Conservation (phyloP, 2,888 invertebrate species). For the Epirrita christyi region DNA sequence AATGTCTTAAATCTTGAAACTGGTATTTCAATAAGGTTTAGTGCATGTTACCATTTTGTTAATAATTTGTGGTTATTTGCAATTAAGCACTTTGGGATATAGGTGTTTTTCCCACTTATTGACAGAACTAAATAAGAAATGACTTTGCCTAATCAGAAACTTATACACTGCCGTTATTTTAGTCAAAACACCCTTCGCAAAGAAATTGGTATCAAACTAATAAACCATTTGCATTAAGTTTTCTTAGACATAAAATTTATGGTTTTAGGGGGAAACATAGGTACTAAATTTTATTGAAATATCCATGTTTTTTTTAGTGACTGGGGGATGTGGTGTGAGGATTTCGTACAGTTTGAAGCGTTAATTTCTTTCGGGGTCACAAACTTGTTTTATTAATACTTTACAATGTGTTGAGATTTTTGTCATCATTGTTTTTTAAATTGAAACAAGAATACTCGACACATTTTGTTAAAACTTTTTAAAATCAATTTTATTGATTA, state of each 20-base stretch:
- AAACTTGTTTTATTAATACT: slow-evolving; percentile 18
- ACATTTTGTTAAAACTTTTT: slow-evolving; percentile 25
- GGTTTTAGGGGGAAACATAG: not conserved
- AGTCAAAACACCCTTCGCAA: too few species aligned
- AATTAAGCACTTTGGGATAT: too few species aligned
- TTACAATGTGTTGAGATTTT: slow-evolving; percentile 24
- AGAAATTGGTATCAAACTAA: too few species aligned
- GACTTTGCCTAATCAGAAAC: too few species aligned
- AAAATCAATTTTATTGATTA: slow-evolving; percentile 34
- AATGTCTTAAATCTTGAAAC: slow-evolving; percentile 33
- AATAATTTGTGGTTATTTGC: slow-evolving; percentile 1
- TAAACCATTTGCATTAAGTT: too few species aligned
- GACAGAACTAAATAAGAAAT: too few species aligned
- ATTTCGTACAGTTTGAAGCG: slow-evolving; percentile 25
- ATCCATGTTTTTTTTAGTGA: slow-evolving; percentile 55
- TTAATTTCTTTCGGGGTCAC: slow-evolving; percentile 34
- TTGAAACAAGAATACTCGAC: slow-evolving; percentile 9
- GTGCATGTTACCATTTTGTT: slow-evolving; percentile 43
- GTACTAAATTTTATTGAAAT: slow-evolving; percentile 56
- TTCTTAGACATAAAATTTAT: not conserved
- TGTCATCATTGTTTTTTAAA: slow-evolving; percentile 9
- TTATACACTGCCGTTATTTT: too few species aligned
- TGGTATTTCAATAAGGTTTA: slow-evolving; percentile 59
- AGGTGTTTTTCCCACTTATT: too few species aligned
- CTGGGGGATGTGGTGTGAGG: slow-evolving; percentile 79